Base-by-base conservation (phyloP, 2,888 invertebrate species). In the Lacanobia wlatinum region DNA sequence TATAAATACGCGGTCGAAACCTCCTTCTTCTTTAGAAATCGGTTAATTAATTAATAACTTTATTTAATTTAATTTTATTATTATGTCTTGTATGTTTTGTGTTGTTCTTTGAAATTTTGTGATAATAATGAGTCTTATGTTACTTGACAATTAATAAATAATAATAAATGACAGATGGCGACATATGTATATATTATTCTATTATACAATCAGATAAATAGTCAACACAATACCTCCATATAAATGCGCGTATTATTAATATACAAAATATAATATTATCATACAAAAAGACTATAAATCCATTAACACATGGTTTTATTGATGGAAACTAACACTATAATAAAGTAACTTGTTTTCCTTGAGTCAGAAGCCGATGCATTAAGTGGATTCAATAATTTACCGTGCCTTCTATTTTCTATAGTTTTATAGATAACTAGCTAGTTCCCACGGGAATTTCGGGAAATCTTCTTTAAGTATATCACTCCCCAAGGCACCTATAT, bases 141-240 rank as follows among this genome's bases (percentile, higher is more conserved):
- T n/a, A n/a, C n/a, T n/a, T n/a, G n/a, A n/a, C n/a, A n/a, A n/a
- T n/a, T n/a, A n/a, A n/a, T n/a, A n/a, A n/a, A n/a, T n/a, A n/a
- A n/a, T n/a, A 3, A 28, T 28, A 28, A 7, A 48, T 43, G 21
- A 76, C n/a, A 21, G 0, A 62, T 58, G 28, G 18, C 7, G 58
- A 62, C 46, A 18, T 76, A 50, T 77, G 10, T 76, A 50, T 82
- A 82, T 80, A 80, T 78, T 21, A 28, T 28, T 48, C 3, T 28
- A 77, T 71, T 71, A 77, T 66, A 66, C 52, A 69, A 68, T 64
- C 55, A 59, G 56, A 82, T 82, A 81, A 68, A 78, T 71, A 48
- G 23, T 46, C 23, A 66, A 46, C 43, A 78, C 70, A 61, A 60
- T 58, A 56, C 61, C 38, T 74, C 43, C 70, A 76, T 76, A 73